These are phyloP conservation scores for Turdus rufiventris DNA, from an alignment of 2,113 vertebrate genomes.

Conservation along the genomic window DNA sequence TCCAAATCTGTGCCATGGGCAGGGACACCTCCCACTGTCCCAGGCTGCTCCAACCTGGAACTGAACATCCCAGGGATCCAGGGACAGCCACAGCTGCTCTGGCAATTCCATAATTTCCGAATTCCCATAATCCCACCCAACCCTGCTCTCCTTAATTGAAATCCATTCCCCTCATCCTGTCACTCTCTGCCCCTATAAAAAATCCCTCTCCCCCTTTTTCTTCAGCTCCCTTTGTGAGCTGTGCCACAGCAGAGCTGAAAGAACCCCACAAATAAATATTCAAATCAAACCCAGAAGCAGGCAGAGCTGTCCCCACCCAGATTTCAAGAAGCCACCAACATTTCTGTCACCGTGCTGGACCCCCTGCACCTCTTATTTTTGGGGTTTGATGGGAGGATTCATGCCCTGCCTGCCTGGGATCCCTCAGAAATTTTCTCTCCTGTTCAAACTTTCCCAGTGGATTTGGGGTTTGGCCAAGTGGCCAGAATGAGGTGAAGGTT, in stretches of 20 bases:
- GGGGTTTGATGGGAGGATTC: background rate
- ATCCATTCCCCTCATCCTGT: background rate
- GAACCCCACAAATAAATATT: background rate
- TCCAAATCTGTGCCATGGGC: background rate
- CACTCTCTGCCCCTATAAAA: background rate
- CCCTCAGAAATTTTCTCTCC: background rate
- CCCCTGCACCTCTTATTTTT: background rate
- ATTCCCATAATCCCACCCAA: fast-evolving
- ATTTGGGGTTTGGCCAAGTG: background rate
- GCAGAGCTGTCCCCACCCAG: background rate
- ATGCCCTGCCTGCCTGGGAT: background rate
- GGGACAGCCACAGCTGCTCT: background rate
- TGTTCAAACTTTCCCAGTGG: background rate
- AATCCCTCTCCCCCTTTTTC: fast-evolving
- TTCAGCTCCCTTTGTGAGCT: fast-evolving
- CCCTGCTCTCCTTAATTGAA: background rate
- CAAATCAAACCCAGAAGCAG: background rate
- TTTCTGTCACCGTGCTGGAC: background rate
- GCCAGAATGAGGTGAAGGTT: background rate
- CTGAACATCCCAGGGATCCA: background rate
- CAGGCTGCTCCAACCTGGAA: background rate
- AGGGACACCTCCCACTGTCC: background rate
- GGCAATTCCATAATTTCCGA: background rate
- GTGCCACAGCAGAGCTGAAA: background rate
- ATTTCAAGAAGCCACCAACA: background rate